Evolutionary conservation across 1,140 invertebrate genomes (phyloP).

Genomic region (Trichonephila clavipes): DNA sequence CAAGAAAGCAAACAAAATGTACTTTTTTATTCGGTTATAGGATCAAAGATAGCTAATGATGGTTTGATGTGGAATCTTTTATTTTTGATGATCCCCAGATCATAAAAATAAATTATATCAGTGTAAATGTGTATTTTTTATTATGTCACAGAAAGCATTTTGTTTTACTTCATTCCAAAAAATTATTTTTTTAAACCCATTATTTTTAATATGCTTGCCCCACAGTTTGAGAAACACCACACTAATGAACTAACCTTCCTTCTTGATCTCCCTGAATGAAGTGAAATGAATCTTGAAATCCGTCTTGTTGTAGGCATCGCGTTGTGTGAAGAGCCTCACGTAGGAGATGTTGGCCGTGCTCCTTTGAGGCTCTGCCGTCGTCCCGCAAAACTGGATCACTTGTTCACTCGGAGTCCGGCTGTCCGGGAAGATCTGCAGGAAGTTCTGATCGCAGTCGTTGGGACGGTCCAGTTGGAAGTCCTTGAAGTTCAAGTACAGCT

Average conservation of each 20-base stretch:
- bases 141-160: no score
- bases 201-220: no score
- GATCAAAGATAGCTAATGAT: no score
- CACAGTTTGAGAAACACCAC: no score
- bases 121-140: no score
- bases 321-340: conserved; percentile 86
- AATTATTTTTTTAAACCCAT: no score
- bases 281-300: conserved; percentile 87
- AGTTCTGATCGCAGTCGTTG: conserved; percentile 91
- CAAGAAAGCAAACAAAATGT: no score
- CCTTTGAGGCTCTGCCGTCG: conserved; percentile 86
- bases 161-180: no score
- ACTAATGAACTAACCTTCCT: conserved; percentile 50
- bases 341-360: conserved; percentile 82
- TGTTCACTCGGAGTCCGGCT: conserved; percentile 83
- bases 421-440: conserved; percentile 88
- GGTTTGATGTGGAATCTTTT: no score
- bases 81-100: no score
- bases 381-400: conserved; percentile 84
- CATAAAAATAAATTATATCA: no score
- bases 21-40: no score
- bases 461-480: conserved; percentile 86
- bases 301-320: conserved; percentile 84
- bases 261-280: conserved; percentile 84
- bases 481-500: conserved; percentile 88